Percentiles rank a stretch among this genome's conserved stretches.
phyloP scores from a whole-genome alignment of 2,113 vertebrate genomes.

The Protobothrops mucrosquamatus region DNA sequence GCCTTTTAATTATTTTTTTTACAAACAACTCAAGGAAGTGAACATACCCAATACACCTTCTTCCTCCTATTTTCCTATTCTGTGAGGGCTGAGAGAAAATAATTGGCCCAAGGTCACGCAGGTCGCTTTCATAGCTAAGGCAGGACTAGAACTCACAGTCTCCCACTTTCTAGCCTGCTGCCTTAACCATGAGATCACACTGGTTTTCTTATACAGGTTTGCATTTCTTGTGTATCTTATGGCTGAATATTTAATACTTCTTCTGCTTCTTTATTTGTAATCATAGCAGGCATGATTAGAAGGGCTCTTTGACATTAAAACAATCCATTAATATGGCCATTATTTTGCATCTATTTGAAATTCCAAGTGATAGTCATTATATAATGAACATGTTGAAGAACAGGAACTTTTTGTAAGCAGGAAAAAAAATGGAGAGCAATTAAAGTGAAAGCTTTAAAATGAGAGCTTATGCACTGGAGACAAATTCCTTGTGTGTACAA shows the following conservation, averaged over 20 bases:
- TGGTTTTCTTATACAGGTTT: not conserved
- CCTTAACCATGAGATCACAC: not conserved
- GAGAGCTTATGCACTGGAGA: no score
- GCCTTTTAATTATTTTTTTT: not conserved
- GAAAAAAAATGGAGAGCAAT: not conserved
- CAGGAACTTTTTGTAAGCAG: not conserved
- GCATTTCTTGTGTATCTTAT: not conserved
- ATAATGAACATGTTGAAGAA: not conserved
- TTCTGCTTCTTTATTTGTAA: not conserved
- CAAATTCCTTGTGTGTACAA: no score
- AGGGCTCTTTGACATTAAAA: not conserved
- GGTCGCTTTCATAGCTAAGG: not conserved
- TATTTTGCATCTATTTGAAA: not conserved
- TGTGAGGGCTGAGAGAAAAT: not conserved
- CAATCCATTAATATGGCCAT: not conserved
- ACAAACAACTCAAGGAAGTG: not conserved
- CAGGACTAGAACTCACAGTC: not conserved
- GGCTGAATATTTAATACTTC: not conserved
- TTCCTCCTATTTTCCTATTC: not conserved
- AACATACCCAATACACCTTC: not conserved
- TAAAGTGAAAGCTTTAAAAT: not conserved
- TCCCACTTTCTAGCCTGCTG: not conserved
- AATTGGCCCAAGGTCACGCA: not conserved
- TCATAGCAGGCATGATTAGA: not conserved
- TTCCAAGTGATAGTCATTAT: slow-evolving; percentile 5